Conservation (phyloP, 2,113 vertebrate genomes). For the Pseudolaguvia tuberculata region DNA sequence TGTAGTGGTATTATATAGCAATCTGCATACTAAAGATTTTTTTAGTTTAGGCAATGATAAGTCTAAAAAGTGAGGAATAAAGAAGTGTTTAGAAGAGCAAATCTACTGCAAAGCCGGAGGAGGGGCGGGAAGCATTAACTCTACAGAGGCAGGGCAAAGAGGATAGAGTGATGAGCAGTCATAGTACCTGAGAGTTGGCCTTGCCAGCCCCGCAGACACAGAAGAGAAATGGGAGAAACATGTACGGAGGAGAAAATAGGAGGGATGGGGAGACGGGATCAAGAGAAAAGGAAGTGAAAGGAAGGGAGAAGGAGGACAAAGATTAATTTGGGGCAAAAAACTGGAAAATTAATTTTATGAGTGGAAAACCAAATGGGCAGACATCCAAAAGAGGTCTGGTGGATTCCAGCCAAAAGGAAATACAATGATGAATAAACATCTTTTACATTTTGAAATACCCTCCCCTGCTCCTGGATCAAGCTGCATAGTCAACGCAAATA, state of each 20-base stretch:
- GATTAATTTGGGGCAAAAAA: slow-evolving; percentile 59
- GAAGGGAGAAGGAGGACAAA: slow-evolving; percentile 61
- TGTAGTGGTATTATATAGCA: not conserved
- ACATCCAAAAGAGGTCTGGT: slow-evolving; percentile 1
- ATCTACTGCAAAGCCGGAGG: slow-evolving; percentile 1
- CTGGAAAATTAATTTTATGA: slow-evolving; percentile 33
- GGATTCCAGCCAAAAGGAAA: slow-evolving; percentile 6
- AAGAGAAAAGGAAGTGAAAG: slow-evolving; percentile 42
- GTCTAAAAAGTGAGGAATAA: not conserved
- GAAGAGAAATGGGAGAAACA: slow-evolving; percentile 35
- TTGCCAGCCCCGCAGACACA: slow-evolving; percentile 49
- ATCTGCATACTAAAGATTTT: not conserved
- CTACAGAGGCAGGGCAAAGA: slow-evolving; percentile 26
- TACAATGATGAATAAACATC: slow-evolving; percentile 22
- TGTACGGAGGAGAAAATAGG: slow-evolving; percentile 28
- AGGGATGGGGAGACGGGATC: slow-evolving; percentile 19
- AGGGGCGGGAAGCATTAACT: too few species aligned
- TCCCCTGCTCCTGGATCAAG: slow-evolving; percentile 18
- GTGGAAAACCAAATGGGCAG: slow-evolving; percentile 26
- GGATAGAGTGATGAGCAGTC: slow-evolving; percentile 25
- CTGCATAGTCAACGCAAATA: not conserved
- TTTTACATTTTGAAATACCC: slow-evolving; percentile 5
- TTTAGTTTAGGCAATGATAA: not conserved
- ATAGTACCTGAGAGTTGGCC: slow-evolving; percentile 51
- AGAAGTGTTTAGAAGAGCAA: not conserved